Evolutionary conservation across 2,797 vertebrate species (phyloP), one percentile per base, ranked within the genome.

Genomic region (Bovichtus diacanthus): DNA sequence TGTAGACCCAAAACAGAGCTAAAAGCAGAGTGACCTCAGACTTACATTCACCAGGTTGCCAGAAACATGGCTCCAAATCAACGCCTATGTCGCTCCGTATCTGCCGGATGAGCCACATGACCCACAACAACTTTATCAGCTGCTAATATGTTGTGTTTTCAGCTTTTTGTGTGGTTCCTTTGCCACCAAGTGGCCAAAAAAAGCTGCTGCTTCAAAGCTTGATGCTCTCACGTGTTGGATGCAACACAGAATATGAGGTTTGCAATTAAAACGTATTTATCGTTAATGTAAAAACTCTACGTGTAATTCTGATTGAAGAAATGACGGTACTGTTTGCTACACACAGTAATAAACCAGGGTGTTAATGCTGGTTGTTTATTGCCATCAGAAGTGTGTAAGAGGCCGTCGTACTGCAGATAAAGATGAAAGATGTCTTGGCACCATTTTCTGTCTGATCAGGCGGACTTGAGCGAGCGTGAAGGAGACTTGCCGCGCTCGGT

Each of bases 341-440:
- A 31, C 31, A 5, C 18, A 47, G 38, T 12, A 31, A 27, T 53
- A 13, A 43, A 31, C 15, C 7, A 10, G 18, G 6, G 0, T 31
- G n/a, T 9, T 25, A 12, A 55, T 55, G 50, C 58, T 55, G 31
- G 16, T 23, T 31, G 10, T 65, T 67, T 70, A 63, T 56, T 63
- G 39, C n/a, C 25, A 25, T 34, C 31, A 56, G 6, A 39, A 38
- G 19, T 46, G 2, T 13, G 13, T 29, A 31, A 41, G 34, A 38
- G 39, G 43, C 12, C 9, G 21, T 16, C 9, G 47, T 13, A 9
- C 16, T n/a, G 21, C 50, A 47, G 18, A 10, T 4, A 10, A 12
- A 36, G 10, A 58, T 16, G 41, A 36, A 23, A 19, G 46, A 38
- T 27, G 43, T 15, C 21, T 70, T 9, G 18, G 9, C 53, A 16